These are phyloP conservation scores for Aphis craccivora DNA, from an alignment of 1,140 invertebrate genomes.

Conservation along the genomic window DNA sequence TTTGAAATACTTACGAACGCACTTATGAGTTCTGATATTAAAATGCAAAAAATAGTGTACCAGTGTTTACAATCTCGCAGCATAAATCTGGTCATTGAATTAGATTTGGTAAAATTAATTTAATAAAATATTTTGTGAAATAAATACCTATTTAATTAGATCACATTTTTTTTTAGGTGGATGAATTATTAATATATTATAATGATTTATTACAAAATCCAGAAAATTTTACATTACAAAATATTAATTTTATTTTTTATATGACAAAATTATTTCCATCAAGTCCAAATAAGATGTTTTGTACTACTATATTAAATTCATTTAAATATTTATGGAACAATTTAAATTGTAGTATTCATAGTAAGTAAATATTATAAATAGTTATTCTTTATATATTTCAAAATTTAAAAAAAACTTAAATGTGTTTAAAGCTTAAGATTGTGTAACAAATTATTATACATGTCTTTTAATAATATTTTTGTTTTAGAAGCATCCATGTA, in stretches of 20 bases:
- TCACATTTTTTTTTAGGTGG: constrained; percentile 22
- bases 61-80: background rate
- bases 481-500: background rate
- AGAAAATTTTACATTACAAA: background rate
- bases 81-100: background rate
- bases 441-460: background rate
- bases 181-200: constrained; percentile 34
- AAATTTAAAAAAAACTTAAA: background rate
- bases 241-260: constrained; percentile 25
- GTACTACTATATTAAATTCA: constrained; percentile 14
- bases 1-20: background rate
- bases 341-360: background rate
- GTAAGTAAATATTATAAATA: background rate
- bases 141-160: background rate
- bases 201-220: constrained; percentile 4
- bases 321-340: constrained; percentile 38
- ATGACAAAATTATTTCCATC: constrained; percentile 46
- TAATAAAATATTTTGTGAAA: background rate
- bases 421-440: background rate
- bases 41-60: constrained; percentile 30
- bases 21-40: background rate
- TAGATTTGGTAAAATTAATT: constrained; percentile 22
- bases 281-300: background rate
- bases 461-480: background rate
- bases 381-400: background rate